These are phyloP conservation scores for Crocidura indochinensis DNA, from an alignment of 2,797 vertebrate genomes.

Conservation along the genomic window DNA sequence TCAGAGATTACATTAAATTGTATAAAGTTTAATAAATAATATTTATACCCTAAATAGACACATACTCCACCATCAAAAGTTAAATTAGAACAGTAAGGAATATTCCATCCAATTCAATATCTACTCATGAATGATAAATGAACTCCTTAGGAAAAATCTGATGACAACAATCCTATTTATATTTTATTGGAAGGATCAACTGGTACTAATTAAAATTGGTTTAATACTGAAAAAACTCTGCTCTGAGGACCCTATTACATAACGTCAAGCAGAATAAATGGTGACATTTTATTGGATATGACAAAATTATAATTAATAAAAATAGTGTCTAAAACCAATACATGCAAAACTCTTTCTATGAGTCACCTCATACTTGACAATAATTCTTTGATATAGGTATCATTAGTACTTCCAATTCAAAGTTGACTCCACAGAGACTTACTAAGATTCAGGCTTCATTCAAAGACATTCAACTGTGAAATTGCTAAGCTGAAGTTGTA, in stretches of 20 bases:
- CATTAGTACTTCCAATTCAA: neutral
- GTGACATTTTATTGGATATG: neutral
- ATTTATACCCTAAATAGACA: neutral
- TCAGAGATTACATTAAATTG: neutral
- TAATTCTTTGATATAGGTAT: neutral
- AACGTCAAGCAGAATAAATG: neutral
- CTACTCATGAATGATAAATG: neutral
- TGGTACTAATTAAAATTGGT: neutral
- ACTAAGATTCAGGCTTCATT: neutral
- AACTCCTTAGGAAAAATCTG: neutral
- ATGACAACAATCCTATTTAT: neutral
- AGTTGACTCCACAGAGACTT: neutral
- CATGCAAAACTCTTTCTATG: neutral
- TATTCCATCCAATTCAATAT: neutral
- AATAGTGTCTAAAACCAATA: neutral
- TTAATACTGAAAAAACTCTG: neutral
- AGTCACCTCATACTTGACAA: neutral
- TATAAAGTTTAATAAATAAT: neutral
- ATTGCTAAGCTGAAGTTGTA: neutral
- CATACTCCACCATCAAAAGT: neutral
- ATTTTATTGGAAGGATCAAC: constrained; percentile 20
- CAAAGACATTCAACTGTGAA: neutral
- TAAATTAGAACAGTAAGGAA: neutral
- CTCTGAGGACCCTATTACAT: neutral
- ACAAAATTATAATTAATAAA: neutral